Evolutionary conservation across 2,888 invertebrate species (phyloP).

Genomic region (Chromoteleia sp.): DNA sequence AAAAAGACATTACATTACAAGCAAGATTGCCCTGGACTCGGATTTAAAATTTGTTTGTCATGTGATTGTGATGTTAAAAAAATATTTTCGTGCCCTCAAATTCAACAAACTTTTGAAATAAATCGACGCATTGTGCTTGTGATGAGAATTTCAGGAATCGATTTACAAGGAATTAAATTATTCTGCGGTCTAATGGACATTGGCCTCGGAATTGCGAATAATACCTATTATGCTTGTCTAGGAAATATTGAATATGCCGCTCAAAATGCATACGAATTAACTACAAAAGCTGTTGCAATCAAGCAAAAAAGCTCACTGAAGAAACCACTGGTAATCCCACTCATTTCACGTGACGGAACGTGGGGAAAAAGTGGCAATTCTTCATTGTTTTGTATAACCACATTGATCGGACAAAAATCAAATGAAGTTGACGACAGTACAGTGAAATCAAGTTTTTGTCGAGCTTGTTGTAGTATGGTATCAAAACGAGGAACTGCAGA

Average conservation of each 20-base stretch:
- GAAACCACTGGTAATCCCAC: constrained; percentile 13
- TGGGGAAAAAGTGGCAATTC: too few relatives aligned
- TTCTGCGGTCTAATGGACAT: constrained; percentile 42
- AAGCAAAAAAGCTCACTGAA: constrained; percentile 31
- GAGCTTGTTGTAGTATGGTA: constrained; percentile 4
- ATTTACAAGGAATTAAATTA: not conserved
- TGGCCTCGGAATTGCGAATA: not conserved
- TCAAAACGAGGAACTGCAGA: constrained; percentile 11
- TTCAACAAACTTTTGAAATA: not conserved
- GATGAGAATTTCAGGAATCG: not conserved
- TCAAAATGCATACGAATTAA: too few relatives aligned
- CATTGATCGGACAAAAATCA: constrained; percentile 9
- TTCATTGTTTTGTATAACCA: too few relatives aligned
- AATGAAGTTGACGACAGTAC: constrained; percentile 27
- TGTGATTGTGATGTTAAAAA: not conserved
- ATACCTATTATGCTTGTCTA: constrained; percentile 17
- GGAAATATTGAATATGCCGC: too few relatives aligned
- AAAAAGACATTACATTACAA: not conserved
- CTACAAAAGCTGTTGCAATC: constrained; percentile 24
- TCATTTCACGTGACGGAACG: too few relatives aligned
- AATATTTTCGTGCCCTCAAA: not conserved
- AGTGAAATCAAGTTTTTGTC: constrained; percentile 34
- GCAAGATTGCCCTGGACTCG: not conserved
- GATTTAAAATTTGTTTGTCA: not conserved
- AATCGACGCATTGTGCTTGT: too few relatives aligned